A percentile compares a stretch with the other conserved stretches of the same genome.
phyloP scores from a whole-genome alignment of 2,888 invertebrate genomes.

The Ophion ventricosus region DNA sequence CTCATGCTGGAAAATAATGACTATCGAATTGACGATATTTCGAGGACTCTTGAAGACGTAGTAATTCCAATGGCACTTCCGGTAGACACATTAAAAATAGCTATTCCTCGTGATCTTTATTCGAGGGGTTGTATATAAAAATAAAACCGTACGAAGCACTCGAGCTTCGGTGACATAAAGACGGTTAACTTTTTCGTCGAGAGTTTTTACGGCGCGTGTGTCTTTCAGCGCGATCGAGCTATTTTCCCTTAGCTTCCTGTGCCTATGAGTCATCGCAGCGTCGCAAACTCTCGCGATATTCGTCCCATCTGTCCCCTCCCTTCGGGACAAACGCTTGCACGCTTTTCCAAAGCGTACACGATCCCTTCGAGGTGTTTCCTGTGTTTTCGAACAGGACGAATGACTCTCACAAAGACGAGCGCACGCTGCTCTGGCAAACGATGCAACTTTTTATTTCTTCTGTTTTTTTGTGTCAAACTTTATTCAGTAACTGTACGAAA shows the following conservation, averaged over 20 bases:
- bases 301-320: slow-evolving; percentile 4
- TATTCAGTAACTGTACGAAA: neutral
- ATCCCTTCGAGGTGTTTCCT: neutral
- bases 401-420: no score
- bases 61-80: neutral
- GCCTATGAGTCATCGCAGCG: slow-evolving; percentile 7
- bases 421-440: neutral
- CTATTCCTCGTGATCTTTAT: neutral
- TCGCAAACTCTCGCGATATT: neutral
- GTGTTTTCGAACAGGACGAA: no score
- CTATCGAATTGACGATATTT: no score
- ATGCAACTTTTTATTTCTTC: neutral
- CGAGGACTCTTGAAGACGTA: no score
- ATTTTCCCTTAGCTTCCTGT: neutral
- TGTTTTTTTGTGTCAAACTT: no score
- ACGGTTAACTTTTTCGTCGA: slow-evolving; percentile 6
- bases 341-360: slow-evolving; percentile 21
- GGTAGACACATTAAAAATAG: neutral
- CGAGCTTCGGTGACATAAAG: neutral
- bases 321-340: slow-evolving; percentile 9
- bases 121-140: neutral
- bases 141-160: neutral
- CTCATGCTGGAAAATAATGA: no score
- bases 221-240: neutral
- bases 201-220: neutral